Evolutionary conservation across 2,888 invertebrate genomes (phyloP).

Genomic region (Lithophane ornitopus): DNA sequence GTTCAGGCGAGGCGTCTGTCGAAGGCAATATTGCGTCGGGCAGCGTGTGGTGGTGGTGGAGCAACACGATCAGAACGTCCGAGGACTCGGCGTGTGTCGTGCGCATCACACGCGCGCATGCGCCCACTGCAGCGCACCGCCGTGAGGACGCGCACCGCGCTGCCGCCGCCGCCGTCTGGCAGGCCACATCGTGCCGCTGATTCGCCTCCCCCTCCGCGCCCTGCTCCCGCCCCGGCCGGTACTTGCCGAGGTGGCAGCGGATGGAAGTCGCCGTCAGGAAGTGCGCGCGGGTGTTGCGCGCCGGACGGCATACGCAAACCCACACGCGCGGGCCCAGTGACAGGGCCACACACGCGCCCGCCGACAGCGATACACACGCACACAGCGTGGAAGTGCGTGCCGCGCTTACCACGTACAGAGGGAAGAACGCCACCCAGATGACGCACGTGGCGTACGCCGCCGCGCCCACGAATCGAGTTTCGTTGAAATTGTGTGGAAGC

Average conservation of each 20-base stretch:
- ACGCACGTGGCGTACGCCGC: constrained; percentile 95
- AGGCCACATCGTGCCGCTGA: constrained; percentile 40
- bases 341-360: constrained; percentile 93
- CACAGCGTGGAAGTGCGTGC: constrained; percentile 84
- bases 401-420: constrained; percentile 90
- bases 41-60: constrained; percentile 69
- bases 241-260: constrained; percentile 92
- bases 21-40: constrained; percentile 36
- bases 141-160: constrained; percentile 50
- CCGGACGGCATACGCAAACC: constrained; percentile 92
- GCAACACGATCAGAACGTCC: constrained; percentile 72
- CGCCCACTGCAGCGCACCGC: constrained; percentile 59
- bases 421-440: constrained; percentile 95
- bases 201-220: constrained; percentile 5
- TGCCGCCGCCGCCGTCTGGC: constrained; percentile 30
- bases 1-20: background rate
- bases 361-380: constrained; percentile 93
- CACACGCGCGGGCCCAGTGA: constrained; percentile 95
- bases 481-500: constrained; percentile 96
- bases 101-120: constrained; percentile 66
- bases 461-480: constrained; percentile 94
- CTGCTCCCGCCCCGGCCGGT: constrained; percentile 63
- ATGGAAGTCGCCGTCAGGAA: constrained; percentile 94
- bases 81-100: constrained; percentile 47
- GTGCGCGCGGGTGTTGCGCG: constrained; percentile 94